phyloP scores from a whole-genome alignment of 1,140 invertebrate species.

The Ephestia elutella region DNA sequence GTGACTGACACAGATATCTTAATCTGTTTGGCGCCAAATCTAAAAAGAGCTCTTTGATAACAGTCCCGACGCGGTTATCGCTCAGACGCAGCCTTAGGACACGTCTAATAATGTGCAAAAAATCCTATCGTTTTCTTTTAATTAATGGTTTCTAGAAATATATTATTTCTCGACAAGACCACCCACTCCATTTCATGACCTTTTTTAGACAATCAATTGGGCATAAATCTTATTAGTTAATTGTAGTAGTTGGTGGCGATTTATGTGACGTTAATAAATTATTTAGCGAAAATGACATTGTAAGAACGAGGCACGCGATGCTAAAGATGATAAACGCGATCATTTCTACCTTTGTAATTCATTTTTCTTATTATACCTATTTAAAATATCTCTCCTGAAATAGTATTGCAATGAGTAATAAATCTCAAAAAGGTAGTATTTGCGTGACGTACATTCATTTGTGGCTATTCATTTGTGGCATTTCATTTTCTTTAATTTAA shows the following conservation, averaged over 20 bases:
- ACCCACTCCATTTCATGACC: constrained; percentile 24
- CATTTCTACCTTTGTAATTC: constrained; percentile 1
- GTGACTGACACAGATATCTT: constrained; percentile 70
- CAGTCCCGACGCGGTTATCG: constrained; percentile 60
- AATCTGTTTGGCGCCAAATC: constrained; percentile 70
- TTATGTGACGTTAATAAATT: constrained; percentile 2
- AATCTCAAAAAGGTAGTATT: background rate
- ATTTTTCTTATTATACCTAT: background rate
- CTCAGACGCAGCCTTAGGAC: constrained; percentile 41
- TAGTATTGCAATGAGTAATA: background rate
- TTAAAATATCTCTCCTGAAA: background rate
- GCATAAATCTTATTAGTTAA: background rate
- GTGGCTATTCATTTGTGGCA: no score
- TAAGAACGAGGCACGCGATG: background rate
- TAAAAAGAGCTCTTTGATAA: constrained; percentile 67
- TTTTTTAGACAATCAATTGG: background rate
- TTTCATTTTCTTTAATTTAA: no score
- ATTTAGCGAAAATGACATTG: background rate
- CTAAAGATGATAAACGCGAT: background rate
- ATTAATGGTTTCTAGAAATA: constrained; percentile 48
- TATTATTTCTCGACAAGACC: constrained; percentile 41
- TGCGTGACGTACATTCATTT: no score
- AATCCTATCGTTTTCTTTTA: constrained; percentile 46
- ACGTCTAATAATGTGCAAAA: constrained; percentile 63
- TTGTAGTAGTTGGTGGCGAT: background rate